Evolutionary conservation across 2,888 invertebrate genomes (phyloP).

Genomic region (Miltochrista miniata): DNA sequence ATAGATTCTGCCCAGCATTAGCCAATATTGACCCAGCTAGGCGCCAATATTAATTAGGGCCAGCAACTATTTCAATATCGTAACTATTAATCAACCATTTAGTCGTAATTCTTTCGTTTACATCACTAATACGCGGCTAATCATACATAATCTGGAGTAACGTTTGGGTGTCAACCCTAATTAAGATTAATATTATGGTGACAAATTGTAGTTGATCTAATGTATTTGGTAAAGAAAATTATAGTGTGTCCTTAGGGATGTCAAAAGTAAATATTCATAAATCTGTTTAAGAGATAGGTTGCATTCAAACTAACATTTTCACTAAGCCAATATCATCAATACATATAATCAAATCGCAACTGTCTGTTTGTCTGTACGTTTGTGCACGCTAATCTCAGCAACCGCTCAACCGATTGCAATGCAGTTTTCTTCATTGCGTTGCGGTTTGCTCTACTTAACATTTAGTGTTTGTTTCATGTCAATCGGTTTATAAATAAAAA

Average conservation of each 20-base stretch:
- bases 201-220: conserved; percentile 1
- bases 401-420: no score
- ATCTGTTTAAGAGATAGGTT: no score
- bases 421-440: no score
- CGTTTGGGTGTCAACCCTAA: conserved; percentile 2
- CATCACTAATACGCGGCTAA: conserved; percentile 16
- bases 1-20: not conserved
- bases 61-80: conserved; percentile 27
- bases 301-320: no score
- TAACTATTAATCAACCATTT: conserved; percentile 31
- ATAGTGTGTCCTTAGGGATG: not conserved
- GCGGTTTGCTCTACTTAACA: no score
- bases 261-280: not conserved
- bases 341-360: no score
- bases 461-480: no score
- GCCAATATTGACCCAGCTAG: conserved; percentile 27
- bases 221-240: not conserved
- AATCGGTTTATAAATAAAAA: no score
- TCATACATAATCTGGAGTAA: conserved; percentile 13
- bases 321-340: no score
- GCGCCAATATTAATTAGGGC: conserved; percentile 19
- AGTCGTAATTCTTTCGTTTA: conserved; percentile 22
- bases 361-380: no score
- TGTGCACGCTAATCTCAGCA: no score
- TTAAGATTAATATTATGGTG: conserved; percentile 14